Conservation (phyloP, 2,888 invertebrate species). For the Gymnocheta viridis region DNA sequence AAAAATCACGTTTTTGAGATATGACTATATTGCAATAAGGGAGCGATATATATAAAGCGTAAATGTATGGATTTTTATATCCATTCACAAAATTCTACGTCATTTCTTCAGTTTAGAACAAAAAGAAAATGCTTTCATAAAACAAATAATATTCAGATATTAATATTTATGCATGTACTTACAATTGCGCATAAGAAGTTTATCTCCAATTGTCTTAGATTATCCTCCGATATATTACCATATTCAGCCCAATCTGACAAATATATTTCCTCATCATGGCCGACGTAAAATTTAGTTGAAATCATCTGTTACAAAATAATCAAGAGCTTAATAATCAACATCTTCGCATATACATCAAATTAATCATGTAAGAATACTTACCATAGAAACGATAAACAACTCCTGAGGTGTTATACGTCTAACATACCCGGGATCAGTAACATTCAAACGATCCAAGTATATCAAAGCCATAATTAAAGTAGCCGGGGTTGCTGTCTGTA, state of each 20-base stretch:
- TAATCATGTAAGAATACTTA: slow-evolving; percentile 82
- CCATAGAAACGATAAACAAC: slow-evolving; percentile 96
- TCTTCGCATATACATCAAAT: background rate
- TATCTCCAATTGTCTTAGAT: slow-evolving; percentile 91
- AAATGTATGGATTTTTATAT: too few species aligned
- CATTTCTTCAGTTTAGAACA: too few species aligned
- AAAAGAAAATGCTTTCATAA: too few species aligned
- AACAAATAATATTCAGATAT: background rate
- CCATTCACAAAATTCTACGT: too few species aligned
- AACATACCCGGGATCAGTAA: slow-evolving; percentile 91
- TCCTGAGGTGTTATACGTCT: slow-evolving; percentile 93
- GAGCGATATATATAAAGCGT: too few species aligned
- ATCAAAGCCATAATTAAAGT: slow-evolving; percentile 95
- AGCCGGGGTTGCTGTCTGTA: slow-evolving; percentile 92
- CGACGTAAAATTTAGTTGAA: slow-evolving; percentile 97
- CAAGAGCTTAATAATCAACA: too few species aligned
- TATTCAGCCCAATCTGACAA: slow-evolving; percentile 96
- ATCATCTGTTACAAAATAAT: slow-evolving; percentile 89
- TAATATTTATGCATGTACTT: slow-evolving; percentile 80
- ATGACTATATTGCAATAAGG: too few species aligned
- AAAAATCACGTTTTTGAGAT: too few species aligned
- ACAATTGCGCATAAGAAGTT: slow-evolving; percentile 95
- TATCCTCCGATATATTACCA: slow-evolving; percentile 87
- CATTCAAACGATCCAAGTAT: slow-evolving; percentile 94
- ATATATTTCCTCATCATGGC: slow-evolving; percentile 92